These are phyloP conservation scores for Crossocerus cetratus DNA, from an alignment of 2,888 invertebrate genomes.

Conservation along the genomic window DNA sequence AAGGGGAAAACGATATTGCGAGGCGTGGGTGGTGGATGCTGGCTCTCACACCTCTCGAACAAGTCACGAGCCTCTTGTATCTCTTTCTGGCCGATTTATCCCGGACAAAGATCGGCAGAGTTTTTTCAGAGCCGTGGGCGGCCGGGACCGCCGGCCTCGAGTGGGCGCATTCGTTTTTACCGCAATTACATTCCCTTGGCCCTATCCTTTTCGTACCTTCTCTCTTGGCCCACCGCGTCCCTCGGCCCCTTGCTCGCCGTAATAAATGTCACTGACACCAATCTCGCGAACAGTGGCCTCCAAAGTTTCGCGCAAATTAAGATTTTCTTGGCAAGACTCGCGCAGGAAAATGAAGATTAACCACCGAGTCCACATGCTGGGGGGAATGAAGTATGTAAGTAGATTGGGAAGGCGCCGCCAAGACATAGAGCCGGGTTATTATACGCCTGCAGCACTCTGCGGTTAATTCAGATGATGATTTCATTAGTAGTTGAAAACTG, in stretches of 20 bases:
- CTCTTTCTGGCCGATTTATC: slow-evolving; percentile 23
- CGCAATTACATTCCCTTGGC: slow-evolving; percentile 44
- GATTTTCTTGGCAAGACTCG: no score
- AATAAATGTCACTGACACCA: not conserved
- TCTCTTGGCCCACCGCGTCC: slow-evolving; percentile 20
- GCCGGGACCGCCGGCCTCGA: slow-evolving; percentile 12
- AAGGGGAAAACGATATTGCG: no score
- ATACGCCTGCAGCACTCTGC: no score
- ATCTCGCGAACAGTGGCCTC: not conserved
- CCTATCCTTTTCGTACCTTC: slow-evolving; percentile 31
- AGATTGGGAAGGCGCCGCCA: no score
- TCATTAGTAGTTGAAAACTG: slow-evolving; percentile 23
- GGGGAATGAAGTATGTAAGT: no score
- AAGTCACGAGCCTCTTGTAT: not conserved
- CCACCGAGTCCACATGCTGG: no score
- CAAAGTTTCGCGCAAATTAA: no score
- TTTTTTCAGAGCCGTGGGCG: slow-evolving; percentile 38
- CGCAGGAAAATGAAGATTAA: no score
- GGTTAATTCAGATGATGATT: slow-evolving; percentile 39
- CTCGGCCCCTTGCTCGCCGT: slow-evolving; percentile 8
- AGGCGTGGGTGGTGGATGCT: no score
- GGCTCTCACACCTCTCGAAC: not conserved
- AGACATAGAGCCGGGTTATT: no score
- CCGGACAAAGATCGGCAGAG: slow-evolving; percentile 36
- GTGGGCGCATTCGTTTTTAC: slow-evolving; percentile 37